Evolutionary conservation across 1,140 invertebrate species (phyloP).

Genomic region (Drosophila bocqueti): DNA sequence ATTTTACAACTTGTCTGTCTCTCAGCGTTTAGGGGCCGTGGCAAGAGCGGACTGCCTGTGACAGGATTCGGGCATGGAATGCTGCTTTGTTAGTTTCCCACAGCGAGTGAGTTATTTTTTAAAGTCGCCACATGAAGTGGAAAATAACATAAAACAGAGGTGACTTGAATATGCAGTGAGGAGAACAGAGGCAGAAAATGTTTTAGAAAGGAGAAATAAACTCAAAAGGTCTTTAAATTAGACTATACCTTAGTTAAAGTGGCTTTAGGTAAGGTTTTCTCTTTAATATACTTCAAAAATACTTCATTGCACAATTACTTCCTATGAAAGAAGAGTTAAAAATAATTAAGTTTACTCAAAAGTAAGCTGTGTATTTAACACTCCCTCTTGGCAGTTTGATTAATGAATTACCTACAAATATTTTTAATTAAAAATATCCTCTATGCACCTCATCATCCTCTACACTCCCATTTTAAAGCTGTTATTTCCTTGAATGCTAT

Average conservation of each 20-base stretch:
- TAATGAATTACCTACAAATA: neutral
- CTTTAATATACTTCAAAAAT: neutral
- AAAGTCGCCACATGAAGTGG: constrained; percentile 29
- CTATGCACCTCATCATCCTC: neutral
- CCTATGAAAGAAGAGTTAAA: no score
- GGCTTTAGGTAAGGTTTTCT: neutral
- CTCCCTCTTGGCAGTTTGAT: neutral
- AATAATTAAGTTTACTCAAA: no score
- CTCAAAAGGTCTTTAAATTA: neutral
- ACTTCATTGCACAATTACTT: no score
- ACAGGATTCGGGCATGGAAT: constrained; percentile 36
- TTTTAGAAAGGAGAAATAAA: neutral
- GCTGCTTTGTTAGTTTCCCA: constrained; percentile 43
- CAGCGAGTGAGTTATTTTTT: constrained; percentile 28
- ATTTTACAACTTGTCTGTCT: constrained; percentile 76
- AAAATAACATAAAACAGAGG: constrained; percentile 14
- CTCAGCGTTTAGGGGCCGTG: constrained; percentile 35
- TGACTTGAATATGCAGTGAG: constrained; percentile 10
- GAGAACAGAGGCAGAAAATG: neutral
- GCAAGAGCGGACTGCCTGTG: constrained; percentile 19
- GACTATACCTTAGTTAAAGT: neutral
- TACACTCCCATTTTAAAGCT: constrained; percentile 16
- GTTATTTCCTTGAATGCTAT: constrained; percentile 20
- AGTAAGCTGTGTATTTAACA: no score
- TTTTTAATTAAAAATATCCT: neutral